Conservation (phyloP, 1,140 invertebrate species). For the Neodiprion lecontei region DNA sequence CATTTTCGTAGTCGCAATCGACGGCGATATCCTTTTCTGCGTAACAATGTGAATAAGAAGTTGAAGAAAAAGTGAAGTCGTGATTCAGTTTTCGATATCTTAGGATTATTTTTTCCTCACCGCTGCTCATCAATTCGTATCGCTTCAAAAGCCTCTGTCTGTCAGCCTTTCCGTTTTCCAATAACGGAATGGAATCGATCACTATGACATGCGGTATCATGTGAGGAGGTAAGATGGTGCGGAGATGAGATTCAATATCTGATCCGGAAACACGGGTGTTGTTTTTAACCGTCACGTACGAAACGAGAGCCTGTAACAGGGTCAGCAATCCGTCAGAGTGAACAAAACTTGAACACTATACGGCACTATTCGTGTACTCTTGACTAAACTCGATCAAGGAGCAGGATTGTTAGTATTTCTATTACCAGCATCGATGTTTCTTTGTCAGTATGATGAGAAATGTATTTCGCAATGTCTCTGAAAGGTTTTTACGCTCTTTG, state of each 20-base stretch:
- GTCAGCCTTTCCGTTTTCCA: conserved; percentile 88
- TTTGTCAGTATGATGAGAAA: too few relatives aligned
- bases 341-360: too few relatives aligned
- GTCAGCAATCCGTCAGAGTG: too few relatives aligned
- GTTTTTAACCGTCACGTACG: conserved; percentile 72
- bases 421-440: too few relatives aligned
- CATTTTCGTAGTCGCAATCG: conserved; percentile 69
- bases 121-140: conserved; percentile 70
- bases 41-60: conserved; percentile 28
- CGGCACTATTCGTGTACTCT: too few relatives aligned
- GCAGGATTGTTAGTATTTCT: too few relatives aligned
- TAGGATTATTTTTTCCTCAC: conserved; percentile 62
- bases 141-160: conserved; percentile 75
- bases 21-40: conserved; percentile 57
- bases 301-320: conserved; percentile 71
- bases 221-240: conserved; percentile 71
- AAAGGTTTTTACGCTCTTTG: too few relatives aligned
- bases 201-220: conserved; percentile 80
- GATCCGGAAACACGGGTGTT: conserved; percentile 62
- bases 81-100: conserved; percentile 29
- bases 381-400: too few relatives aligned
- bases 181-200: conserved; percentile 74
- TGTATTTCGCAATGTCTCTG: too few relatives aligned
- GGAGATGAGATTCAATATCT: conserved; percentile 71
- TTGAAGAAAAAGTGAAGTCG: neutral